Conservation (phyloP, 2,888 invertebrate species). For the Synanthedon formicaeformis region DNA sequence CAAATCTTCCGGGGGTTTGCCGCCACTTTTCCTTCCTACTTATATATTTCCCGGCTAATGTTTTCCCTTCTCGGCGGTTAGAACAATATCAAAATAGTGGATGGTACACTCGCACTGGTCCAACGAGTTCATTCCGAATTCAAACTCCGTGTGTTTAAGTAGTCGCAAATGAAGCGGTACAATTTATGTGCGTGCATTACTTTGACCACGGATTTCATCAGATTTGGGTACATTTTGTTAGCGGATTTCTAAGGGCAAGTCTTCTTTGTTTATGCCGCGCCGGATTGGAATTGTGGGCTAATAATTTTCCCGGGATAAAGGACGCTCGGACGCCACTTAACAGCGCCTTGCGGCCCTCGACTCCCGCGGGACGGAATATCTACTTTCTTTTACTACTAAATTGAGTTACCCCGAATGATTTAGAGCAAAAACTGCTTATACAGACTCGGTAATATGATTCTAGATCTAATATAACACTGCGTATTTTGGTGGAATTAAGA, state of each 20-base stretch:
- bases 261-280: too few species aligned
- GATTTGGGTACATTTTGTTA: too few species aligned
- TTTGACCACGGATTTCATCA: too few species aligned
- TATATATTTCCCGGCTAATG: constrained; percentile 35
- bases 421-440: constrained; percentile 40
- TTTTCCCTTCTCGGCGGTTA: constrained; percentile 22
- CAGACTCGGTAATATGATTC: neutral
- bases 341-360: constrained; percentile 4
- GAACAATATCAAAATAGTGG: neutral
- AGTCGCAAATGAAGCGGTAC: too few species aligned
- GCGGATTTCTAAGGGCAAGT: too few species aligned
- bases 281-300: constrained; percentile 11
- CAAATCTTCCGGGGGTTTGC: constrained; percentile 18
- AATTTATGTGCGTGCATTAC: too few species aligned
- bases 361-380: constrained; percentile 11
- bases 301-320: constrained; percentile 39
- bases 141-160: too few species aligned
- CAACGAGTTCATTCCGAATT: too few species aligned
- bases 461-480: too few species aligned
- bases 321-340: constrained; percentile 29
- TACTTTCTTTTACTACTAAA: constrained; percentile 36
- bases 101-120: neutral
- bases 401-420: constrained; percentile 55
- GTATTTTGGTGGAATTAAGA: too few species aligned
- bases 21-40: constrained; percentile 28